Evolutionary conservation across 2,797 vertebrate species (phyloP), one percentile per base, ranked within the genome.

Genomic region (Melanotaenia boesemani): DNA sequence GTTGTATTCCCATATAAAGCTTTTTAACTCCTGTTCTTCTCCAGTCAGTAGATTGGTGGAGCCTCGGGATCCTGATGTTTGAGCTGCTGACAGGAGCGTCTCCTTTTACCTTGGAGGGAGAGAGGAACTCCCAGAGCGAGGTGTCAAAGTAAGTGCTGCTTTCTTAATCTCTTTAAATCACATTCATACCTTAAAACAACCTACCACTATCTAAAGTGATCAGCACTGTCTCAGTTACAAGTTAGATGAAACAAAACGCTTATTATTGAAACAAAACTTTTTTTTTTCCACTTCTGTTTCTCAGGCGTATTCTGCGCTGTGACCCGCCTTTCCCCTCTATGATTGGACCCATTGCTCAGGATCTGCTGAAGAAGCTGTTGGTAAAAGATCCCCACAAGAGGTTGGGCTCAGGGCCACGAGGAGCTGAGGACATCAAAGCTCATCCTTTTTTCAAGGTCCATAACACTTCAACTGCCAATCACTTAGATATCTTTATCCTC

Each of bases 21-120:
- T n/a, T 60, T 71, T 41, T 15, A 26, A 57, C 37, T 16, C 6
- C 4, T 63, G 3, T 50, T 70, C 57, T 37, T n/a, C 28, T 36
- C 26, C 77, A 98, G 97, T 96, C 96, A 0, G 97, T 98, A 72
- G 97, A 98, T 86, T 98, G 97, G 97, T 98, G 97, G 97, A 98
- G 97, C 78, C 90, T 98, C 57, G 97, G 97, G 2, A 97, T 98
- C 90, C 90, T 98, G 77, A 96, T 97, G 92, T 98, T 97, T 58
- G 97, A 98, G 92, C 93, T 98, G 70, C 92, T 98, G 86, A 98
- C 97, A 0, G 97, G 97, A 55, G 97, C 97, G 0, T 98, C 97
- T 54, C 97, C 97, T 18, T 98, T 98, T 81, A 98, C 97, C 4
- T 80, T 98, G 90, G 97, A 98, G 91, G 97, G 97, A 6, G 96